Conservation (phyloP, 2,888 invertebrate genomes). For the Apoda limacodes region DNA sequence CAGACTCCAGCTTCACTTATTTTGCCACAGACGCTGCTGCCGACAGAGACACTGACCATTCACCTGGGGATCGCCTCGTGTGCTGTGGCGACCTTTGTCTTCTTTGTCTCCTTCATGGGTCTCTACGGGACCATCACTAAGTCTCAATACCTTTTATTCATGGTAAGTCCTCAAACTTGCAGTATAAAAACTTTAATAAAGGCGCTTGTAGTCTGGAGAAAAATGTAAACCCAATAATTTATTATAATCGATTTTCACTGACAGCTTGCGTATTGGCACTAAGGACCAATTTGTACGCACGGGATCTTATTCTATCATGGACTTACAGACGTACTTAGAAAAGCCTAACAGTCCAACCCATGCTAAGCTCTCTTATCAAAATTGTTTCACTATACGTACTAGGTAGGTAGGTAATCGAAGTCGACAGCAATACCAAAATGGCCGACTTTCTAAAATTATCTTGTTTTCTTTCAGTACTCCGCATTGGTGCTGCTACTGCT, state of each 20-base stretch:
- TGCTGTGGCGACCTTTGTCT: slow-evolving; percentile 29
- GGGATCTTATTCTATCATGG: too few species aligned
- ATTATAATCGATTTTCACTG: not conserved
- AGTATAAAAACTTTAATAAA: not conserved
- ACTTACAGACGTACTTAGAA: too few species aligned
- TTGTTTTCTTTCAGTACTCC: slow-evolving; percentile 35
- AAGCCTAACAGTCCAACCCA: too few species aligned
- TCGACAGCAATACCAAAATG: too few species aligned
- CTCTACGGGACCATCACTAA: slow-evolving; percentile 39
- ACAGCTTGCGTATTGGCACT: too few species aligned
- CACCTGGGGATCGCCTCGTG: slow-evolving; percentile 32
- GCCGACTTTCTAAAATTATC: too few species aligned
- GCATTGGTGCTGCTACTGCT: slow-evolving; percentile 39
- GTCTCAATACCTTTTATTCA: slow-evolving; percentile 47
- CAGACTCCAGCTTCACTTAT: too few species aligned
- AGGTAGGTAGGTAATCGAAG: too few species aligned
- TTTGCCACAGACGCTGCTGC: slow-evolving; percentile 33
- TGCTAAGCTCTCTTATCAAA: too few species aligned
- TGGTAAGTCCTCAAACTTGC: slow-evolving; percentile 31
- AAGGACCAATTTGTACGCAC: too few species aligned
- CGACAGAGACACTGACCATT: slow-evolving; percentile 29
- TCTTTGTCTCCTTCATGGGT: slow-evolving; percentile 47
- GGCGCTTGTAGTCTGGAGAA: not conserved
- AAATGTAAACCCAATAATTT: not conserved
- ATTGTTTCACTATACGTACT: too few species aligned